Evolutionary conservation across 2,888 invertebrate genomes (phyloP), one percentile per base, ranked within the genome.

Genomic region (Lithophane socia): DNA sequence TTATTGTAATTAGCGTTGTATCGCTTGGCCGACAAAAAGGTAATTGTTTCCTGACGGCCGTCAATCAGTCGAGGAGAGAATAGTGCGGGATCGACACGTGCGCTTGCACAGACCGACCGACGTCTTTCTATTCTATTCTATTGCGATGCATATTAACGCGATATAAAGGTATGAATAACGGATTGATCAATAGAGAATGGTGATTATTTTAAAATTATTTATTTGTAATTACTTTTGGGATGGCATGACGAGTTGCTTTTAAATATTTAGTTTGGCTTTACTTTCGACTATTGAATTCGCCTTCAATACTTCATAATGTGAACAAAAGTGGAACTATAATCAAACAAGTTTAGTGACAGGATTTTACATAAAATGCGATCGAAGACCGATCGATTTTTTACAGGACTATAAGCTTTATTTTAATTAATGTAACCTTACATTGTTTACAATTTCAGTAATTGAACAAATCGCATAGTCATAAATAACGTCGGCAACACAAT

Each of bases 1-100:
- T 94, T 95, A 95, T 95, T 94, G 94, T 96, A 95, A 96, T 96
- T 96, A 96, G 96, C 94, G 93, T 92, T 93, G 93, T 94, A 94
- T 93, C 93, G 92, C 87, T 91, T 90, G 89, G 92, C 93, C 93
- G 93, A 94, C 95, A 95, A 95, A 96, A 95, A 95, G 92, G 91
- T 95, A 95, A 96, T 96, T 96, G 96, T 96, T 96, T 95, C 91
- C 91, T 93, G 94, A 94, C 94, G 92, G 92, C 91, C 91, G 93
- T 95, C 94, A 94, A 93, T 91, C 92, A 87, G 85, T 85, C 80
- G 87, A 24, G 52, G 81, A 89, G 87, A 90, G 88, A 91, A 91
- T 90, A 83, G 90, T 80, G 79, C 73, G 75, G 78, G 84, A 80
- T 80, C 83, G 82, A 91, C 94, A 92, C 93, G 94, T 92, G 94